These are phyloP conservation scores for Hydraecia micacea DNA, from an alignment of 2,888 invertebrate genomes.

Conservation along the genomic window DNA sequence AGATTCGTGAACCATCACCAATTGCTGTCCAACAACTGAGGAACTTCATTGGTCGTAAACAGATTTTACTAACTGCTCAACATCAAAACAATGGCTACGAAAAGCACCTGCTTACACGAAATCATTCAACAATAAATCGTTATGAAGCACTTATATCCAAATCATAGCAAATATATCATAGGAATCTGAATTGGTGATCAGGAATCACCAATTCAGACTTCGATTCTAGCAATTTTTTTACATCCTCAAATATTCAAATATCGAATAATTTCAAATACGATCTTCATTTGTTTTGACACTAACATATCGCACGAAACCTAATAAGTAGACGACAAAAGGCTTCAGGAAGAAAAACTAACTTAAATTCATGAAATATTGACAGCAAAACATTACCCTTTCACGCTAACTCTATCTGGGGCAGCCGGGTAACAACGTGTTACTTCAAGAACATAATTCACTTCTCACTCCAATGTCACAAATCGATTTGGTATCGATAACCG, in stretches of 20 bases:
- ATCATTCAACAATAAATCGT: neutral
- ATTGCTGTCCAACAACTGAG: neutral
- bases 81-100: conserved; percentile 3
- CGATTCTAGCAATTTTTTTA: neutral
- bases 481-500: conserved; percentile 39
- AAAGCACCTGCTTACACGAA: neutral
- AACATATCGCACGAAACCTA: neutral
- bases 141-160: neutral
- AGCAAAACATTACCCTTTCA: neutral
- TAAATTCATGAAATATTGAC: neutral
- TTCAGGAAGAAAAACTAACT: neutral
- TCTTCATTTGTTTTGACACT: neutral
- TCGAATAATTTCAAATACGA: neutral
- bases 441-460: neutral
- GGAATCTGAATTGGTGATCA: too few relatives aligned
- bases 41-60: conserved; percentile 11
- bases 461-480: conserved; percentile 13
- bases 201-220: neutral
- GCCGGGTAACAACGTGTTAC: neutral
- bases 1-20: neutral
- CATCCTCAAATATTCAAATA: neutral
- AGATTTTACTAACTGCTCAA: neutral
- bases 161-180: neutral
- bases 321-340: neutral
- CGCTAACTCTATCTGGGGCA: neutral